phyloP scores from a whole-genome alignment of 2,888 invertebrate genomes.

The Drosophila colorata region DNA sequence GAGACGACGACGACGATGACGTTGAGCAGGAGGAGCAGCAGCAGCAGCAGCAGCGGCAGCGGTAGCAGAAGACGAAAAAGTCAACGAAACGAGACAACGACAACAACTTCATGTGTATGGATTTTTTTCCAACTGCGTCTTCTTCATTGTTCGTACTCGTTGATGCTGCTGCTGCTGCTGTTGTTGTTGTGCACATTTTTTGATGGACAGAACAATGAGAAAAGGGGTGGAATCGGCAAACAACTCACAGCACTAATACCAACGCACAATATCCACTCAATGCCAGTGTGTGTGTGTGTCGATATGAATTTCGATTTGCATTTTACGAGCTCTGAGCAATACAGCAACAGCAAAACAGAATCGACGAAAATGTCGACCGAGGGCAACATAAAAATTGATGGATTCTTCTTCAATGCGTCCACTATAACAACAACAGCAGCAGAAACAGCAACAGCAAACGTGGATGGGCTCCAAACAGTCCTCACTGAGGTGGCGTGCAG shows the following conservation, averaged over 20 bases:
- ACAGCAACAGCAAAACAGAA: conserved; percentile 64
- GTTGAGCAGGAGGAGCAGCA: conserved; percentile 50
- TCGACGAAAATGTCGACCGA: conserved; percentile 77
- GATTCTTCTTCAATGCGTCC: conserved; percentile 79
- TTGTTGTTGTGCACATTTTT: conserved; percentile 64
- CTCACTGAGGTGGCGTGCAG: conserved; percentile 28
- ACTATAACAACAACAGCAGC: conserved; percentile 42
- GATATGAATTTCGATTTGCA: conserved; percentile 82
- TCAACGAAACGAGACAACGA: conserved; percentile 69
- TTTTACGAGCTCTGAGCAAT: conserved; percentile 67
- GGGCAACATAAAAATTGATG: conserved; percentile 83
- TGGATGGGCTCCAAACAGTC: conserved; percentile 20
- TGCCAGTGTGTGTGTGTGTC: conserved; percentile 18
- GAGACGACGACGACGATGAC: conserved; percentile 53
- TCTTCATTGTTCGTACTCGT: conserved; percentile 47
- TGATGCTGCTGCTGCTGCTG: conserved; percentile 27
- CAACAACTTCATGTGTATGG: conserved; percentile 67
- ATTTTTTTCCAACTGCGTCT: conserved; percentile 49
- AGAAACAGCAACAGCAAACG: conserved; percentile 17
- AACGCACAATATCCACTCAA: conserved; percentile 30
- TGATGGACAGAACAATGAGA: conserved; percentile 85
- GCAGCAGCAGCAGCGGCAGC: conserved; percentile 20
- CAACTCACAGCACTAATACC: conserved; percentile 58
- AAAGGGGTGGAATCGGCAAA: conserved; percentile 84
- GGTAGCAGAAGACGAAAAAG: conserved; percentile 65